Evolutionary conservation across 2,888 invertebrate genomes (phyloP).

Genomic region (Acleris literana): DNA sequence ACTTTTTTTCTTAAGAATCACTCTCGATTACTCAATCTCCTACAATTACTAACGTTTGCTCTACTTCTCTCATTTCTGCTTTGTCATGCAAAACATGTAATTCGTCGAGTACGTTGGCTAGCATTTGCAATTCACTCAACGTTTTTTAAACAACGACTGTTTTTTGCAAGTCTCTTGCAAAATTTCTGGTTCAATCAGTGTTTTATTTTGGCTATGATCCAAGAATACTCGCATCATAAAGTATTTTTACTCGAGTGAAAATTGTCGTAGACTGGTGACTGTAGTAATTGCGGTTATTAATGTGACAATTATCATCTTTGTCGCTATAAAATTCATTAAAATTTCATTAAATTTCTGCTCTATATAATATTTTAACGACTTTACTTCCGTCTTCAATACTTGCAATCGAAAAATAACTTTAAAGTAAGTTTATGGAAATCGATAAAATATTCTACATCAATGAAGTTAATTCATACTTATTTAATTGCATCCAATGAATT

Average conservation of each 20-base stretch:
- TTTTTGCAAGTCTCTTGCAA: neutral
- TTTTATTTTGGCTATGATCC: conserved; percentile 23
- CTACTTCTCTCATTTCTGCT: conserved; percentile 17
- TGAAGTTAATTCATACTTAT: no score
- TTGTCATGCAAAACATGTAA: conserved; percentile 12
- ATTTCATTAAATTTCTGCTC: no score
- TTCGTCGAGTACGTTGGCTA: no score
- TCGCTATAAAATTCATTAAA: no score
- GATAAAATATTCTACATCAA: no score
- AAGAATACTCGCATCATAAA: conserved; percentile 13
- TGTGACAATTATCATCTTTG: neutral
- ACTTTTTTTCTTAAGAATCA: conserved; percentile 4
- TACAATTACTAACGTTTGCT: conserved; percentile 6
- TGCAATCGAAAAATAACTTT: no score
- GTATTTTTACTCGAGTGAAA: conserved; percentile 13
- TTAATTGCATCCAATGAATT: no score
- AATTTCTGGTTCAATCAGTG: conserved; percentile 4
- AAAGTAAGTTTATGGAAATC: no score
- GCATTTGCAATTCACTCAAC: no score
- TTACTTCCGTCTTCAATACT: no score
- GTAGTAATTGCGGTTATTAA: conserved; percentile 2
- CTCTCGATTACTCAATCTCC: conserved; percentile 16
- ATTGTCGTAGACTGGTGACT: conserved; percentile 1
- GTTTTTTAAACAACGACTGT: no score
- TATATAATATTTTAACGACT: no score